These are phyloP conservation scores for Pristiophorus japonicus DNA, from an alignment of 2,113 vertebrate species.

Conservation along the genomic window DNA sequence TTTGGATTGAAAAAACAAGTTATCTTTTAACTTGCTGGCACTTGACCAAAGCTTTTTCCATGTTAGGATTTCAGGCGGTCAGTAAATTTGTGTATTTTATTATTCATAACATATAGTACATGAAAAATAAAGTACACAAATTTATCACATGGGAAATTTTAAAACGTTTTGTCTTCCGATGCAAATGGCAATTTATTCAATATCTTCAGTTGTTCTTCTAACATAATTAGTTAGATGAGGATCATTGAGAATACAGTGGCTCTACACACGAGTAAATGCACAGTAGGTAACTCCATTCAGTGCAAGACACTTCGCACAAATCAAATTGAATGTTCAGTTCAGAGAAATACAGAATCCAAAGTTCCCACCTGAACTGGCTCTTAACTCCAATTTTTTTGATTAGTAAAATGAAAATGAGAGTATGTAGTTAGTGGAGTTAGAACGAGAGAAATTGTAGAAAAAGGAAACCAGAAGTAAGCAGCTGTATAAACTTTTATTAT, in stretches of 20 bases:
- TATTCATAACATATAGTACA: background rate
- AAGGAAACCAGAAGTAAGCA: background rate
- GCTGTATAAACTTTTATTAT: background rate
- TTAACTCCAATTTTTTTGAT: background rate
- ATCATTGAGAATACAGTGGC: background rate
- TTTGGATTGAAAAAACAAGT: background rate
- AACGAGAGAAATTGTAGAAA: background rate
- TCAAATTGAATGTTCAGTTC: background rate
- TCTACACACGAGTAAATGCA: background rate
- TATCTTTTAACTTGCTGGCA: background rate
- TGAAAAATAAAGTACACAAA: background rate
- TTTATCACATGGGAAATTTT: too few relatives aligned
- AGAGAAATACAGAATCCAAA: background rate
- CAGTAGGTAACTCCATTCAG: background rate
- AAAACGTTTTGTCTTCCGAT: background rate
- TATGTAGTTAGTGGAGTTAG: background rate
- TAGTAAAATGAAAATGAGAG: background rate
- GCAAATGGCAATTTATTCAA: background rate
- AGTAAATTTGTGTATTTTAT: background rate
- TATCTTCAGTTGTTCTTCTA: background rate
- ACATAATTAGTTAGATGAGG: background rate
- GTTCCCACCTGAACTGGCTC: background rate
- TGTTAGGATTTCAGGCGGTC: background rate
- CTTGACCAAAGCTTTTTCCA: background rate
- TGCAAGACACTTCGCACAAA: background rate